Evolutionary conservation across 2,113 vertebrate species (phyloP), one percentile per base, ranked within the genome.

Genomic region (Callipepla californica): DNA sequence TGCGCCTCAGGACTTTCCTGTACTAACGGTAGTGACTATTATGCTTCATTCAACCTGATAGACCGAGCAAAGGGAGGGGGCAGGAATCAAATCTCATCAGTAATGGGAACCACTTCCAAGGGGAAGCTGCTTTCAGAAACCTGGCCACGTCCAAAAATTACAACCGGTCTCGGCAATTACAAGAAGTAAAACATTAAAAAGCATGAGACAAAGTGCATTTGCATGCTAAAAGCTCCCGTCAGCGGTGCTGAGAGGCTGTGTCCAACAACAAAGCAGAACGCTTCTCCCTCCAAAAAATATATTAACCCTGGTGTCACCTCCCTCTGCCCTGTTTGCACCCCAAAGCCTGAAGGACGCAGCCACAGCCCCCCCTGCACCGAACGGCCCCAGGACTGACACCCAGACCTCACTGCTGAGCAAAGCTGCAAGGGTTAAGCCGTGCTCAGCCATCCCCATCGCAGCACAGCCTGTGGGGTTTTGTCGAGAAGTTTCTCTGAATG

Each of bases 161-260:
- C 97, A 98, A 90, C 96, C 80, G 92, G 97, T 97, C 97, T 96
- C 92, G 86, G 97, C 96, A 97, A 97, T 98, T 97, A 97, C 26
- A 61, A 96, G 96, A 97, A 98, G 98, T 98, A 97, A 98, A 98
- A 97, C 97, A 98, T 98, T 97, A 98, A 96, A 97, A 97, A 97
- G 95, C 97, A 93, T 78, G 96, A 98, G 95, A 96, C 97, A 95
- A 97, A 98, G 95, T 75, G 70, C 95, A 96, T 98, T 98, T 97
- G 97, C 94, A 97, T 98, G 95, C 96, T 98, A 98, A 97, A 98
- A 90, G 97, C 94, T 95, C 89, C 94, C 80, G 80, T 96, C 87
- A 34, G 87, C 19, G 80, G 90, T 34, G 87, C 91, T 78, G 96
- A 73, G 94, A 96, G 93, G 55, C 97, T 91, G 85, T 18, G 58